Conservation (phyloP, 2,113 vertebrate genomes). For the Pollachius pollachius region DNA sequence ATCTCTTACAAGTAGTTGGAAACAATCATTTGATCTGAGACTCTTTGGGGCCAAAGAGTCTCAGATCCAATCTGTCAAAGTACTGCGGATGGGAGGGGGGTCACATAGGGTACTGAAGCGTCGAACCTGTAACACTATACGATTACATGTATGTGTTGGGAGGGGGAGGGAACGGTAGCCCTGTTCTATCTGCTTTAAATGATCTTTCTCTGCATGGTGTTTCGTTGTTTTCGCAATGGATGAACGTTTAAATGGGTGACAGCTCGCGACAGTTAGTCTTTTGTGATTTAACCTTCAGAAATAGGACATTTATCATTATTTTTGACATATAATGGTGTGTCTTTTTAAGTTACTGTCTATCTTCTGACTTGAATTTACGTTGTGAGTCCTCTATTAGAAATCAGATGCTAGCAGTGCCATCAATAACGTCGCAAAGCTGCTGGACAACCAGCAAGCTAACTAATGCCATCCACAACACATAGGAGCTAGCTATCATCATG, state of each 20-base stretch:
- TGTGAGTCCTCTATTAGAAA: conserved; percentile 4
- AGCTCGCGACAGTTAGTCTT: conserved; percentile 19
- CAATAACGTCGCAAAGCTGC: conserved; percentile 23
- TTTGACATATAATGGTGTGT: conserved; percentile 31
- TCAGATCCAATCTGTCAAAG: conserved; percentile 50
- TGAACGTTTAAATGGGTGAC: conserved; percentile 56
- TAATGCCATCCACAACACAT: conserved; percentile 35
- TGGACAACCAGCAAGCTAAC: conserved; percentile 23
- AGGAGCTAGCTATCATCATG: conserved; percentile 32
- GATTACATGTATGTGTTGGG: conserved; percentile 47
- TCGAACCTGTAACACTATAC: conserved; percentile 41
- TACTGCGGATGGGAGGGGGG: conserved; percentile 21
- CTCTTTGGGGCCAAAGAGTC: conserved; percentile 13
- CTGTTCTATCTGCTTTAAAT: conserved; percentile 70
- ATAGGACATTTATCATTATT: conserved; percentile 40
- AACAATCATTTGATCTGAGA: conserved; percentile 18
- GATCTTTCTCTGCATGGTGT: conserved; percentile 68
- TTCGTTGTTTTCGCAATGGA: conserved; percentile 70
- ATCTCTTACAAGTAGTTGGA: conserved; percentile 24
- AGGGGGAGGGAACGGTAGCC: conserved; percentile 33
- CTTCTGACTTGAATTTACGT: neutral
- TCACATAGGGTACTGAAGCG: neutral
- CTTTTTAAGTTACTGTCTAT: conserved; percentile 27
- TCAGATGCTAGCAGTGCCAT: conserved; percentile 4
- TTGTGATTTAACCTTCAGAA: conserved; percentile 40